A percentile compares a stretch with the other conserved stretches of the same genome.
phyloP scores from a whole-genome alignment of 2,888 invertebrate species.

The Diploptera punctata region DNA sequence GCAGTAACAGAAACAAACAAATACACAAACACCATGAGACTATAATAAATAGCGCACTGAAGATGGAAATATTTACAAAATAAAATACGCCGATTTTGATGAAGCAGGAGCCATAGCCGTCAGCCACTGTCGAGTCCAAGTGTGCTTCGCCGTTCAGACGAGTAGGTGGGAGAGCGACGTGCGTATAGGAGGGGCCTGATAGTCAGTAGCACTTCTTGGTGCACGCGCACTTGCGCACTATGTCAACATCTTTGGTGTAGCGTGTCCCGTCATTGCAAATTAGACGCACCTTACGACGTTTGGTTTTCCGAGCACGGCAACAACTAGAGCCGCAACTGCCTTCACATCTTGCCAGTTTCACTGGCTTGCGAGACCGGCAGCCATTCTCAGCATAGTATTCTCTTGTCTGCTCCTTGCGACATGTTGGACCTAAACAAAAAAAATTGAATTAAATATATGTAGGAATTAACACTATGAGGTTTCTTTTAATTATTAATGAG shows the following conservation, averaged over 20 bases:
- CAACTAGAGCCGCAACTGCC: conserved; percentile 80
- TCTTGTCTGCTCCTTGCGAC: conserved; percentile 87
- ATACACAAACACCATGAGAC: conserved; percentile 49
- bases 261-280: conserved; percentile 92
- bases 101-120: conserved; percentile 36
- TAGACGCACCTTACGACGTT: conserved; percentile 92
- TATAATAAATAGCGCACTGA: conserved; percentile 48
- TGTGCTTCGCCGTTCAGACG: conserved; percentile 18
- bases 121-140: conserved; percentile 6
- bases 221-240: conserved; percentile 96
- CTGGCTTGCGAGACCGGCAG: conserved; percentile 88
- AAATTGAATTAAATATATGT: too few species aligned
- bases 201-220: conserved; percentile 84
- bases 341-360: conserved; percentile 88
- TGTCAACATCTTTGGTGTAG: conserved; percentile 95
- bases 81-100: conserved; percentile 43
- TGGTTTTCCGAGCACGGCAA: conserved; percentile 91
- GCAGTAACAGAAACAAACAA: conserved; percentile 47
- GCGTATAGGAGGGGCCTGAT: conserved; percentile 46
- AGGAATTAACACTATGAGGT: too few species aligned
- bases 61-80: conserved; percentile 49
- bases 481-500: too few species aligned
- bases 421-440: conserved; percentile 68
- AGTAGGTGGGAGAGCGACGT: conserved; percentile 38
- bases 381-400: conserved; percentile 91